A percentile compares a stretch with the other conserved stretches of the same genome.
phyloP scores from a whole-genome alignment of 53 echinoderm and acorn worm genomes.

The Echinometra lucunter region DNA sequence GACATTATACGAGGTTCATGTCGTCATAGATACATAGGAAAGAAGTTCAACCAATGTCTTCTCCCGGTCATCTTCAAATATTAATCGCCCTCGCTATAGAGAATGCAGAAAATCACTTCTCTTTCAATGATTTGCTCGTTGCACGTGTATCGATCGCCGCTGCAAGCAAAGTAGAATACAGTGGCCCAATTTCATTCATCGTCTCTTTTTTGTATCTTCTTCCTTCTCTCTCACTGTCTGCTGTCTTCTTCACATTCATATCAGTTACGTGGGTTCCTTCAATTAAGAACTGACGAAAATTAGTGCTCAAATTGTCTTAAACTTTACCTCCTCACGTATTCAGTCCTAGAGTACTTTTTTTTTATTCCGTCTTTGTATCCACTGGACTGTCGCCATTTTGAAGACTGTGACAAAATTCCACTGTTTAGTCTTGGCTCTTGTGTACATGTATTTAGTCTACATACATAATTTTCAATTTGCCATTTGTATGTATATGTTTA shows the following conservation, averaged over 20 bases:
- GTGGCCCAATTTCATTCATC: conserved; percentile 36
- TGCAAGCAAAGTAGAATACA: conserved; percentile 49
- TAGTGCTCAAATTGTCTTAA: conserved; percentile 50
- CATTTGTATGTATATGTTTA: no score
- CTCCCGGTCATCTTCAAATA: conserved; percentile 36
- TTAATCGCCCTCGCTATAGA: conserved; percentile 26
- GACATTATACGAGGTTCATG: not conserved
- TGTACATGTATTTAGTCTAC: no score
- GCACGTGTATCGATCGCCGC: conserved; percentile 59
- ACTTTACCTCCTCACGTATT: conserved; percentile 14
- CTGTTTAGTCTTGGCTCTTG: no score
- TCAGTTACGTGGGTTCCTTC: conserved; percentile 31
- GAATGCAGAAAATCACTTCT: conserved; percentile 36
- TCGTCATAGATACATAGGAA: not conserved
- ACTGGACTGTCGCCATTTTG: not conserved
- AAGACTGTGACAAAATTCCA: no score
- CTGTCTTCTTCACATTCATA: not conserved
- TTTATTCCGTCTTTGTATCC: not conserved
- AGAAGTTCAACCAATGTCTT: not conserved
- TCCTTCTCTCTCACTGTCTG: not conserved
- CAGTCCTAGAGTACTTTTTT: not conserved
- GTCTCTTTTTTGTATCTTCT: no score
- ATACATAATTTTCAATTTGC: no score
- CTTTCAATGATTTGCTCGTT: conserved; percentile 30
- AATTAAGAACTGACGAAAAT: conserved; percentile 54